Evolutionary conservation across 2,113 vertebrate genomes (phyloP).

Genomic region (Calidris pugnax): DNA sequence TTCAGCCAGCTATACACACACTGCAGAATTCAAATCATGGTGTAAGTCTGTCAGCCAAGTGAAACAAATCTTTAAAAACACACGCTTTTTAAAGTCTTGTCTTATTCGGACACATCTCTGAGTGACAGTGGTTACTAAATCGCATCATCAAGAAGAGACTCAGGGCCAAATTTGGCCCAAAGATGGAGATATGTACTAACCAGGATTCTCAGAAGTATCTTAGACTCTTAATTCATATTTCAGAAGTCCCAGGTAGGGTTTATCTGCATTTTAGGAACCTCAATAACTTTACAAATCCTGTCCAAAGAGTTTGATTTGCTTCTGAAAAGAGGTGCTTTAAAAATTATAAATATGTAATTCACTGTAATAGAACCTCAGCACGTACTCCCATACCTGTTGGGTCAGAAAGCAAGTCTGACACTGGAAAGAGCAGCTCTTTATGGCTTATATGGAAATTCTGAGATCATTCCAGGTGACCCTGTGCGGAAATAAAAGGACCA

Average conservation of each 20-base stretch:
- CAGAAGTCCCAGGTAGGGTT: neutral
- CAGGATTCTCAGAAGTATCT: neutral
- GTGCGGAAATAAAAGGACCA: neutral
- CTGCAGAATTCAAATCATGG: neutral
- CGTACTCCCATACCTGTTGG: neutral
- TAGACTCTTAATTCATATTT: neutral
- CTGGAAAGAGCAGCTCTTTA: neutral
- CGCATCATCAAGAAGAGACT: neutral
- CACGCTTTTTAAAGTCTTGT: neutral
- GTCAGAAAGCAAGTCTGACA: neutral
- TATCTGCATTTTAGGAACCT: neutral
- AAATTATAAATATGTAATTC: neutral
- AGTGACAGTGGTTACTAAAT: neutral
- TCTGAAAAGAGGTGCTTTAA: slow-evolving; percentile 23
- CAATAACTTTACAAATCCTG: neutral
- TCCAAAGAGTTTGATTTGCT: neutral
- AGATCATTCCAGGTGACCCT: neutral
- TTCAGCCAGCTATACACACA: neutral
- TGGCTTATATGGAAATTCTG: neutral
- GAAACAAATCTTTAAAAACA: neutral
- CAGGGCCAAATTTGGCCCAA: neutral
- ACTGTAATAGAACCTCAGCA: neutral
- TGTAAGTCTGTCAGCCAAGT: neutral
- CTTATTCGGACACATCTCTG: neutral
- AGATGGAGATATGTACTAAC: neutral